Percentiles rank a stretch among this genome's conserved stretches.
These are phyloP conservation scores for Hemaris fuciformis DNA, from an alignment of 2,888 invertebrate species.

Conservation along the genomic window DNA sequence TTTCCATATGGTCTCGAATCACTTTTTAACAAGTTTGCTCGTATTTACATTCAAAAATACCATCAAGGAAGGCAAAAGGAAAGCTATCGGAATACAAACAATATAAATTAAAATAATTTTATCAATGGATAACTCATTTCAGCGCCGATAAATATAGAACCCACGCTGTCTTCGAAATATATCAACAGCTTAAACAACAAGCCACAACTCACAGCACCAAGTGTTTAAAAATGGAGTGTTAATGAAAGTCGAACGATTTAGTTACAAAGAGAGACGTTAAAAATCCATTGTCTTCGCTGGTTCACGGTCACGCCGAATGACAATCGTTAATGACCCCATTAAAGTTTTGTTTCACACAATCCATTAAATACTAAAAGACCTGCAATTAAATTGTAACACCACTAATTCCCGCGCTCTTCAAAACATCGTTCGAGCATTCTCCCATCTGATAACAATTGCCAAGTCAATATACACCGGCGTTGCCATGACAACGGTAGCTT, in stretches of 20 bases:
- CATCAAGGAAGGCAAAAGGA: no score
- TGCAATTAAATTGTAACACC: constrained; percentile 55
- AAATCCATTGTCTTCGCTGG: constrained; percentile 35
- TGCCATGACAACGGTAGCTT: constrained; percentile 40
- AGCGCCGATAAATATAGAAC: background rate
- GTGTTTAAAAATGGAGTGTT: background rate
- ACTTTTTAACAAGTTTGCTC: no score
- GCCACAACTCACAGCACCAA: background rate
- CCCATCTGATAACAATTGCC: constrained; percentile 53
- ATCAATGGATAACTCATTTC: background rate
- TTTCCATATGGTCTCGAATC: no score
- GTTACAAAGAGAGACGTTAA: constrained; percentile 23
- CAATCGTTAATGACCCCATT: constrained; percentile 62
- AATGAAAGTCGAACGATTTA: constrained; percentile 1
- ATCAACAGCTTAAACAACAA: background rate
- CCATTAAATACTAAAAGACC: constrained; percentile 55
- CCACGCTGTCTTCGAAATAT: background rate
- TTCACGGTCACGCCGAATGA: constrained; percentile 51
- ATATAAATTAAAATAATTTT: background rate
- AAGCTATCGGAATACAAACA: no score
- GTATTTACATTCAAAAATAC: no score
- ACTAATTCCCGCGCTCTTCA: constrained; percentile 47
- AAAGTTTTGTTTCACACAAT: constrained; percentile 65
- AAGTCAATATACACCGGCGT: constrained; percentile 29
- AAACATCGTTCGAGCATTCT: constrained; percentile 54